These are phyloP conservation scores for Salvator merianae DNA, from an alignment of 2,113 vertebrate genomes.

Conservation along the genomic window DNA sequence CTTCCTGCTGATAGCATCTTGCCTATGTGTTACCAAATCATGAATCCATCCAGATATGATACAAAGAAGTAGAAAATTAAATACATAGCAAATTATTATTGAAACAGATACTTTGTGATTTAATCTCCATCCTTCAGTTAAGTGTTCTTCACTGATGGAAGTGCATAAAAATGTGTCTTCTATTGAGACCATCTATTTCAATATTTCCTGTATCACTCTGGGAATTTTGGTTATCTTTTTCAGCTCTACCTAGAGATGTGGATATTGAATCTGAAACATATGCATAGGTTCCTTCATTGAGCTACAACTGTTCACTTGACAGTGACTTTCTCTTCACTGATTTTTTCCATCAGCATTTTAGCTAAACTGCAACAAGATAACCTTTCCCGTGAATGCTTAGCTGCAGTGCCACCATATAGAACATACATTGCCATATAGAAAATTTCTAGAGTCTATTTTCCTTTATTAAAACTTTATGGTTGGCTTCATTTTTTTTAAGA, in stretches of 20 bases:
- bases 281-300: neutral
- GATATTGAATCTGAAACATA: neutral
- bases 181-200: neutral
- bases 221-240: neutral
- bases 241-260: neutral
- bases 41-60: neutral
- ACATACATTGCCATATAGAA: neutral
- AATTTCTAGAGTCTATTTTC: neutral
- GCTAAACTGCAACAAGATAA: neutral
- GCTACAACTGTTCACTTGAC: neutral
- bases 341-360: neutral
- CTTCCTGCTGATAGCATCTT: too few species aligned
- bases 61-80: neutral
- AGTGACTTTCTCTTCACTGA: neutral
- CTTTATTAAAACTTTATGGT: neutral
- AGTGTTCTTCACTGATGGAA: neutral
- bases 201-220: neutral
- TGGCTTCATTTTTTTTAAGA: neutral
- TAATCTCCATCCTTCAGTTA: neutral
- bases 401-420: neutral
- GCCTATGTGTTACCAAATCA: neutral
- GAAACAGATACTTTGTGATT: neutral
- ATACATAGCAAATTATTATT: neutral
- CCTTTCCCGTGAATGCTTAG: neutral
- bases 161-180: neutral